Evolutionary conservation across 2,113 vertebrate species (phyloP).

Genomic region (Pachyramphus minor): DNA sequence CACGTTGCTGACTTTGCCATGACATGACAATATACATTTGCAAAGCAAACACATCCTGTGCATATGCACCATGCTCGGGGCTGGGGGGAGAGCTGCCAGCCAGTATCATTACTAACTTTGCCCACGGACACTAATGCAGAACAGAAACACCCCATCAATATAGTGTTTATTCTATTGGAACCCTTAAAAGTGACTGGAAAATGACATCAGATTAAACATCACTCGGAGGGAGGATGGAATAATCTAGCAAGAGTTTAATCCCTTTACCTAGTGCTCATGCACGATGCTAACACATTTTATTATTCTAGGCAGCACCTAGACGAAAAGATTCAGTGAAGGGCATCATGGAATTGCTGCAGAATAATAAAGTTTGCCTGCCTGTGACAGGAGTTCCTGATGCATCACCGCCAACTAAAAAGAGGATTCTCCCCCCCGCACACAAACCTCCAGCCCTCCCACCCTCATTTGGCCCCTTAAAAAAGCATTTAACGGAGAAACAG

Average conservation of each 20-base stretch:
- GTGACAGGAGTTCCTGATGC: neutral
- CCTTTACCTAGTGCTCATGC: slow-evolving; percentile 16
- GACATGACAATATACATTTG: neutral
- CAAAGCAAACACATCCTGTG: neutral
- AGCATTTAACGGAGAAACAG: neutral
- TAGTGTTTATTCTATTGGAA: neutral
- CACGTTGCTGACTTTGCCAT: neutral
- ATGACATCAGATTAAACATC: slow-evolving; percentile 52
- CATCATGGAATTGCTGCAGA: neutral
- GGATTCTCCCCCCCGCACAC: neutral
- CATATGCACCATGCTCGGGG: neutral
- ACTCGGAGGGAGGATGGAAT: slow-evolving; percentile 20
- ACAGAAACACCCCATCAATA: neutral
- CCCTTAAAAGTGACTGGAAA: slow-evolving; percentile 1
- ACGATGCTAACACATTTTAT: neutral
- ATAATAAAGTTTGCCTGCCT: slow-evolving; percentile 64
- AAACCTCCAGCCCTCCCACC: neutral
- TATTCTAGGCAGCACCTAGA: neutral
- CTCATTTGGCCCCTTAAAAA: neutral
- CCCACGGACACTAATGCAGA: neutral
- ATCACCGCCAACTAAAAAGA: neutral
- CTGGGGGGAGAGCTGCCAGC: neutral
- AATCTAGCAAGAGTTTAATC: slow-evolving; percentile 66
- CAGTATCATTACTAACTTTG: neutral
- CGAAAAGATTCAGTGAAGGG: slow-evolving; percentile 10